Evolutionary conservation across 2,113 vertebrate species (phyloP).

Genomic region (Cebidichthys violaceus): DNA sequence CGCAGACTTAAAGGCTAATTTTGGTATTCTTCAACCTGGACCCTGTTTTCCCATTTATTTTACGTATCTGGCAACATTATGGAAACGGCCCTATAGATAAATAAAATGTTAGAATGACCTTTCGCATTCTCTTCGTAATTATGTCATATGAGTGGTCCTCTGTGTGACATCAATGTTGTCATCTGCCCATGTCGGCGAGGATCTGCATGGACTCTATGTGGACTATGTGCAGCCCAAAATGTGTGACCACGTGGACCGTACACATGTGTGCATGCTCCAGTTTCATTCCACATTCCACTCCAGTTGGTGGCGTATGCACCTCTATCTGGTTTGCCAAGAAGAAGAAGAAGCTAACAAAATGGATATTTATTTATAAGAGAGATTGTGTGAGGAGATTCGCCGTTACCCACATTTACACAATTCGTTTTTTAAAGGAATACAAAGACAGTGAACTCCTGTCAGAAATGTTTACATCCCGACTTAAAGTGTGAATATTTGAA

Average conservation of each 20-base stretch:
- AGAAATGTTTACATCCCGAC: not conserved
- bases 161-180: not conserved
- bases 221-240: too few relatives aligned
- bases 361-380: too few relatives aligned
- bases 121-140: not conserved
- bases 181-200: not conserved
- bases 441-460: not conserved
- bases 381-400: too few relatives aligned
- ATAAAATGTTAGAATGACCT: not conserved
- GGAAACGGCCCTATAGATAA: not conserved
- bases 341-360: too few relatives aligned
- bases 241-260: not conserved
- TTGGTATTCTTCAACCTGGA: not conserved
- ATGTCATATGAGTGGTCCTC: not conserved
- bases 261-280: not conserved
- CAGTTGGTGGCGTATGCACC: too few relatives aligned
- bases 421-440: too few relatives aligned
- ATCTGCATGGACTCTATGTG: too few relatives aligned
- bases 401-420: too few relatives aligned
- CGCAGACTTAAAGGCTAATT: not conserved
- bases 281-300: not conserved
- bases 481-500: not conserved
- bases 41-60: not conserved
- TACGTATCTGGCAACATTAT: not conserved
- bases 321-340: too few relatives aligned